Evolutionary conservation across 1,140 invertebrate species (phyloP).

Genomic region (Brachionus calyciflorus): DNA sequence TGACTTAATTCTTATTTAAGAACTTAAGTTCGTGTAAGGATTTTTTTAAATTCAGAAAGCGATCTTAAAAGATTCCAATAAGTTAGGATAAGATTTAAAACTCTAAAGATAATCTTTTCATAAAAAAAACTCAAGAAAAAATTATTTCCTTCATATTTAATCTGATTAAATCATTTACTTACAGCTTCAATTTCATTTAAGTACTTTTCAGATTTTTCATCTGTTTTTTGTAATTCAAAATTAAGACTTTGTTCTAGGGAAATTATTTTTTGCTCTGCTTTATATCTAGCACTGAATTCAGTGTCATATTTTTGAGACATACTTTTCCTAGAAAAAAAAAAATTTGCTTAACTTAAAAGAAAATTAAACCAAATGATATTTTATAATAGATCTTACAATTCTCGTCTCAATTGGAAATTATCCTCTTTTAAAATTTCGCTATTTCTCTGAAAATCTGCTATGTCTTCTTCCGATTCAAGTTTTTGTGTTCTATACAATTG

Average conservation of each 20-base stretch:
- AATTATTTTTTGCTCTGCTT: conserved; percentile 14
- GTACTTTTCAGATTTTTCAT: conserved; percentile 27
- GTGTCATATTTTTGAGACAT: conserved; percentile 6
- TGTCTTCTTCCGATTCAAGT: conserved; percentile 50
- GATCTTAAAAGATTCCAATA: too few species aligned
- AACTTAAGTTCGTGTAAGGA: too few species aligned
- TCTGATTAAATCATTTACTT: background rate
- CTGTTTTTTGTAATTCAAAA: conserved; percentile 4
- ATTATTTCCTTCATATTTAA: too few species aligned
- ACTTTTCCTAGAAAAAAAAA: conserved; percentile 5
- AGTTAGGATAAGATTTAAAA: too few species aligned
- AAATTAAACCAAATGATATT: background rate
- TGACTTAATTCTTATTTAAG: too few species aligned
- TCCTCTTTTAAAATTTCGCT: conserved; percentile 69
- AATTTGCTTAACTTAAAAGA: background rate
- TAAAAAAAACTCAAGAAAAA: background rate
- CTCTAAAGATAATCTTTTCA: too few species aligned
- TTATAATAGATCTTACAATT: conserved; percentile 1
- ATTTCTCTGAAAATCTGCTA: conserved; percentile 67
- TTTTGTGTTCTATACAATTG: conserved; percentile 35
- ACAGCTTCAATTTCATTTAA: conserved; percentile 37
- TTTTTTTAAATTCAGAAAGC: too few species aligned
- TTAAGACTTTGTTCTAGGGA: conserved; percentile 12
- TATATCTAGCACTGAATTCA: background rate
- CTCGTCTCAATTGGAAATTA: background rate